These are phyloP conservation scores for Pterostichus madidus DNA, from an alignment of 2,888 invertebrate genomes.

Conservation along the genomic window DNA sequence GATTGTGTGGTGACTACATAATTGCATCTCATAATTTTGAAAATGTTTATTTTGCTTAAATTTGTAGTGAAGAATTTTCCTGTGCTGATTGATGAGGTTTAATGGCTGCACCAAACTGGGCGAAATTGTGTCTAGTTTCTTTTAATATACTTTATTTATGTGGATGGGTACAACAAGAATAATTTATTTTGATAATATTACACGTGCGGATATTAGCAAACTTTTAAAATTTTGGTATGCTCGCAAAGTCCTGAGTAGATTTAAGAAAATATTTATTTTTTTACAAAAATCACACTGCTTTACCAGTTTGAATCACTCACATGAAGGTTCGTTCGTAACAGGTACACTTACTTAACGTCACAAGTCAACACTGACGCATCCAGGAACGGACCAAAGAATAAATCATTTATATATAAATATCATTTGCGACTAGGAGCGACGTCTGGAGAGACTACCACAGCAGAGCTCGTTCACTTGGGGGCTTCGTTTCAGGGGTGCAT, in stretches of 20 bases:
- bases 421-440: slow-evolving; percentile 65
- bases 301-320: slow-evolving; percentile 65
- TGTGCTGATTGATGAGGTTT: slow-evolving; percentile 23
- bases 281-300: slow-evolving; percentile 65
- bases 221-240: slow-evolving; percentile 64
- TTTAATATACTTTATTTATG: slow-evolving; percentile 35
- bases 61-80: slow-evolving; percentile 16
- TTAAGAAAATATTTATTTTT: slow-evolving; percentile 65
- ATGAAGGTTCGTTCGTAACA: slow-evolving; percentile 61
- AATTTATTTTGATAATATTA: slow-evolving; percentile 19
- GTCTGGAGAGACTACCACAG: slow-evolving; percentile 42
- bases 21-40: neutral
- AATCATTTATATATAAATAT: slow-evolving; percentile 66
- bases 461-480: slow-evolving; percentile 48
- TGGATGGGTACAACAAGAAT: slow-evolving; percentile 57
- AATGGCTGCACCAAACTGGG: slow-evolving; percentile 43
- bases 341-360: slow-evolving; percentile 66
- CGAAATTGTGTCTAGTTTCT: slow-evolving; percentile 33
- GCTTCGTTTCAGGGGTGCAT: slow-evolving; percentile 82
- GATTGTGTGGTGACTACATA: slow-evolving; percentile 1
- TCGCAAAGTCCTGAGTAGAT: slow-evolving; percentile 66
- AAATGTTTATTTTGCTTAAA: slow-evolving; percentile 24
- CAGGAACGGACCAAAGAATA: slow-evolving; percentile 41
- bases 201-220: slow-evolving; percentile 52
- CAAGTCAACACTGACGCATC: slow-evolving; percentile 63